Evolutionary conservation across 2,113 vertebrate genomes (phyloP), one percentile per base, ranked within the genome.

Genomic region (Dromiciops gliroides): DNA sequence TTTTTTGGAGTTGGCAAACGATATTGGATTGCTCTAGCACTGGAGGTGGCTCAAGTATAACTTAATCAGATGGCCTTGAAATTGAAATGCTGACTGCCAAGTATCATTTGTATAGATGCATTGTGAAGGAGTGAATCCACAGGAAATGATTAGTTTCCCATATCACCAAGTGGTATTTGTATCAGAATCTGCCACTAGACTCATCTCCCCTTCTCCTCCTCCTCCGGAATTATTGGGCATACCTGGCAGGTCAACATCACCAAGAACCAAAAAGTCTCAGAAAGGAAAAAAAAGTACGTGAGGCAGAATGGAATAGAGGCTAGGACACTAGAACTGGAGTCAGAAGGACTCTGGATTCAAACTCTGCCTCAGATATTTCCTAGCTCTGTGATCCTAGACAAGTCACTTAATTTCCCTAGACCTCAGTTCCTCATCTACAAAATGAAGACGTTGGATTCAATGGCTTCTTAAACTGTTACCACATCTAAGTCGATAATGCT

Each of bases 1-100:
- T 95, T 96, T 96, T 48, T 51, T 91, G 94, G 67, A 97, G 91
- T 94, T 94, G 91, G 94, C 94, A 96, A 97, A 96, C 92, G 48
- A 95, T 97, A 97, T 95, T 96, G 89, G 89, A 95, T 95, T 93
- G 94, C 47, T 90, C n/a, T 51, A 56, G 93, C 92, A 96, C 28
- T 49, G 22, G n/a, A 96, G 89, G 48, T 96, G 28, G 48, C 95
- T 96, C 60, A 48, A 60, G 48, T 89, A 93, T 48, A 90, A 94
- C 25, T 95, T 97, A 96, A 97, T 95, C 95, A 95, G 94, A 49
- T 92, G 90, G 89, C 56, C 95, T 94, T 91, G 56, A 7, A 75
- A 50, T 26, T 90, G 75, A 89, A 91, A 96, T 44, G 89, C 89
- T 90, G 94, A 53, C 19, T 25, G 90, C 48, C n/a, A 83, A 83